These are phyloP conservation scores for Tenthredo distinguenda DNA, from an alignment of 2,888 invertebrate species.

Conservation along the genomic window DNA sequence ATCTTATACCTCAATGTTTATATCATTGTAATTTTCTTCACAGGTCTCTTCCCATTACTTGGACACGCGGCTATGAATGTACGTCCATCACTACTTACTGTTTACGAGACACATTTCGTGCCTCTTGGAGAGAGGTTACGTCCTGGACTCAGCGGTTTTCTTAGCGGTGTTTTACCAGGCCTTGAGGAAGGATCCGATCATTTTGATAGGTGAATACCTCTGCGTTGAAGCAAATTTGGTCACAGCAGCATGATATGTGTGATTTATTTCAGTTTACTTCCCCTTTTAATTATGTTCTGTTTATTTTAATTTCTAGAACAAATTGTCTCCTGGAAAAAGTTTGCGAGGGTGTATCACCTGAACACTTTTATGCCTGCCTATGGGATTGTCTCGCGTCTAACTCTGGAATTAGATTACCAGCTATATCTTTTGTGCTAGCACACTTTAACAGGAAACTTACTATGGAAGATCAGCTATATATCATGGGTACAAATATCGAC, in stretches of 20 bases:
- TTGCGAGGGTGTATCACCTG: constrained; percentile 87
- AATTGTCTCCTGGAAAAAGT: constrained; percentile 85
- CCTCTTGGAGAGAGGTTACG: constrained; percentile 87
- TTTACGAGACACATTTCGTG: constrained; percentile 94
- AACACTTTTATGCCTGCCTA: constrained; percentile 91
- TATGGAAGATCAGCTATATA: constrained; percentile 90
- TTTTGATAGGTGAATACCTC: constrained; percentile 83
- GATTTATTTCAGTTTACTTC: neutral
- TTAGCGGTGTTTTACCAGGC: constrained; percentile 93
- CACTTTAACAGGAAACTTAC: constrained; percentile 89
- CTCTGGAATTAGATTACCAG: constrained; percentile 89
- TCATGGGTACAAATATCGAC: constrained; percentile 92
- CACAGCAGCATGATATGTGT: neutral
- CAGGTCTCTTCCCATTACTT: constrained; percentile 93
- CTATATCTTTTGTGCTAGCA: constrained; percentile 88
- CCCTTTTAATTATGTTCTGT: neutral
- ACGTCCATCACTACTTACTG: constrained; percentile 87
- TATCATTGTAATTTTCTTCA: neutral
- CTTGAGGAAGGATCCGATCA: constrained; percentile 92
- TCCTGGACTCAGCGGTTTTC: constrained; percentile 91
- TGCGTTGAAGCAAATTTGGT: constrained; percentile 38
- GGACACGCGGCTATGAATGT: constrained; percentile 95
- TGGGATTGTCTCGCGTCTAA: constrained; percentile 93
- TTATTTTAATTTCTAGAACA: constrained; percentile 77
- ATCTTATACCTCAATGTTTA: neutral